phyloP scores from a whole-genome alignment of 1,140 invertebrate genomes.

The Trissolcus basalis region DNA sequence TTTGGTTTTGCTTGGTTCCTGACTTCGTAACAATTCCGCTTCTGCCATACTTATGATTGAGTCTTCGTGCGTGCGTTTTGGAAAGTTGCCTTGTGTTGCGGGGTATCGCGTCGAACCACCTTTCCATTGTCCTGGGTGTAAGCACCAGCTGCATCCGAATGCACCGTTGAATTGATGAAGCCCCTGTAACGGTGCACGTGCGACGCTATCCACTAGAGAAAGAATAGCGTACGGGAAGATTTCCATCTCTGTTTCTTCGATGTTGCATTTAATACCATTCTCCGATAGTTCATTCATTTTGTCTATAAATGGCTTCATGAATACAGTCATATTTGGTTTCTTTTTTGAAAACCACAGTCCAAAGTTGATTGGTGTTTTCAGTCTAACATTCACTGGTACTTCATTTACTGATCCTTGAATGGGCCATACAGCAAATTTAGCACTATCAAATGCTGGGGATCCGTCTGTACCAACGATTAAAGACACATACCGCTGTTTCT shows the following conservation, averaged over 20 bases:
- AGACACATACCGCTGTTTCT: constrained; percentile 1
- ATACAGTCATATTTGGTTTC: constrained; percentile 13
- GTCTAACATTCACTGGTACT: constrained; percentile 2
- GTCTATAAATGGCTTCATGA: constrained; percentile 9
- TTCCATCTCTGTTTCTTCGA: not conserved
- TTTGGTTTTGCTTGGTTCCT: not conserved
- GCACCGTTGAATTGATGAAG: constrained; percentile 10
- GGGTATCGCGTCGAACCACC: no score
- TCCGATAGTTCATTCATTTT: constrained; percentile 1
- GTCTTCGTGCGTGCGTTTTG: no score
- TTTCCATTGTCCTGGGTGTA: not conserved
- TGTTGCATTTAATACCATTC: constrained; percentile 1
- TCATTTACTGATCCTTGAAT: constrained; percentile 12
- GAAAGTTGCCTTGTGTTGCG: no score
- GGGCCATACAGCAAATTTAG: not conserved
- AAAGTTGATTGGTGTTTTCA: constrained; percentile 7
- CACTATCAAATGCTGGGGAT: constrained; percentile 1
- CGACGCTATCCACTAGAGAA: constrained; percentile 7
- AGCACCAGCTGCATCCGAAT: constrained; percentile 16
- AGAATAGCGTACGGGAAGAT: not conserved
- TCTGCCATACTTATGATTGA: no score
- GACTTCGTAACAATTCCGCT: no score
- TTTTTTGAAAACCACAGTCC: constrained; percentile 12
- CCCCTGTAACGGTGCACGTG: constrained; percentile 9
- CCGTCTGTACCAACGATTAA: constrained; percentile 11